Percentiles rank a stretch among this genome's conserved stretches.
These are phyloP conservation scores for Tetanocera ferruginea DNA, from an alignment of 2,888 invertebrate genomes.

Conservation along the genomic window DNA sequence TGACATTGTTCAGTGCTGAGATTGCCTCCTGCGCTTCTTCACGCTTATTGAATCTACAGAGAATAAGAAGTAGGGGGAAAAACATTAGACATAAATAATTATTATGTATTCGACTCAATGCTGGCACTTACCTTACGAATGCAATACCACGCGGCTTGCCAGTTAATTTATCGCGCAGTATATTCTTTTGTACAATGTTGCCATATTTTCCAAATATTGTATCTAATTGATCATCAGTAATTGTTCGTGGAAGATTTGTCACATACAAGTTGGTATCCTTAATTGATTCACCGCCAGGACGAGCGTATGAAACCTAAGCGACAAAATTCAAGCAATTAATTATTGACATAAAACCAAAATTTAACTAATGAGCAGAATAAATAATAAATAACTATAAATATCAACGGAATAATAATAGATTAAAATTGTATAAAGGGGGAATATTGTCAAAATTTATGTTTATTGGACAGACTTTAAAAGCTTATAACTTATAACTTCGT, in stretches of 20 bases:
- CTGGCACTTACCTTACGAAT: constrained; percentile 82
- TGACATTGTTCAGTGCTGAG: constrained; percentile 84
- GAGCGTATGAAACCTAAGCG: constrained; percentile 86
- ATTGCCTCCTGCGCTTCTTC: constrained; percentile 94
- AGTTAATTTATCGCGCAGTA: constrained; percentile 89
- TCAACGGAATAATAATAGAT: too few relatives aligned
- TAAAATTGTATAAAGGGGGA: too few relatives aligned
- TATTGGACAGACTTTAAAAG: too few relatives aligned
- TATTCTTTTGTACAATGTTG: constrained; percentile 91
- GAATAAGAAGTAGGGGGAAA: neutral
- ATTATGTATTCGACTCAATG: neutral
- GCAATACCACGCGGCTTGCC: constrained; percentile 92
- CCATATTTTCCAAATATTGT: constrained; percentile 90
- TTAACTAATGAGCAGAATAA: too few relatives aligned
- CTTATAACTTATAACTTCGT: too few relatives aligned
- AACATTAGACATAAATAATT: neutral
- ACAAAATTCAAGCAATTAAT: neutral
- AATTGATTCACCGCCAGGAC: constrained; percentile 91
- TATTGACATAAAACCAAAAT: neutral
- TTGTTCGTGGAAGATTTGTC: constrained; percentile 89
- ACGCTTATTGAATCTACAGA: constrained; percentile 82
- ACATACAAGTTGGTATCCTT: constrained; percentile 96
- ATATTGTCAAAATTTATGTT: too few relatives aligned
- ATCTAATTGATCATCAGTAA: constrained; percentile 86
- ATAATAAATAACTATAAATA: too few relatives aligned